phyloP scores from a whole-genome alignment of 2,113 vertebrate species.

The Platysteira castanea region DNA sequence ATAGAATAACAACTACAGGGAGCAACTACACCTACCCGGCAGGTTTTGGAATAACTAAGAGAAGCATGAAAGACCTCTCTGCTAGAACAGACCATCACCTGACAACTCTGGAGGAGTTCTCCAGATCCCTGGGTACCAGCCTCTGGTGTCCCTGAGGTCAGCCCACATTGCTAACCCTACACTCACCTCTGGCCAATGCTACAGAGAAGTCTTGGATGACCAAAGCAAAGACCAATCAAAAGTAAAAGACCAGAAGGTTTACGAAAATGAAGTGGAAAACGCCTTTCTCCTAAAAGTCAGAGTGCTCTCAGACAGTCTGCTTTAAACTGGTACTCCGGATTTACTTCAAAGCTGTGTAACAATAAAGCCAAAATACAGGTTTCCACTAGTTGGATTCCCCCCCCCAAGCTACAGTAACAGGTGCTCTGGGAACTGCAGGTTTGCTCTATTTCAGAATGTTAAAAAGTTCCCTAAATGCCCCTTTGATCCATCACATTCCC shows the following conservation, averaged over 20 bases:
- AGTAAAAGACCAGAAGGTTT: neutral
- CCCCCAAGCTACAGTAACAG: neutral
- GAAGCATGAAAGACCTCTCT: neutral
- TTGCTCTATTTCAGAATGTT: neutral
- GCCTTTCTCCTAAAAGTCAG: neutral
- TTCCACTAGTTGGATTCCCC: neutral
- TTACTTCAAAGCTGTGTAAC: neutral
- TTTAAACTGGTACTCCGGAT: neutral
- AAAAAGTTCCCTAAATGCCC: neutral
- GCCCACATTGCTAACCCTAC: neutral
- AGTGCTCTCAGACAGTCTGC: neutral
- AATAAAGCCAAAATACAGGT: neutral
- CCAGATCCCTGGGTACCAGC: neutral
- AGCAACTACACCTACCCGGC: neutral
- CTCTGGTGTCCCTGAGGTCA: fast-evolving
- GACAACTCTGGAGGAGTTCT: neutral
- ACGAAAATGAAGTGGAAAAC: neutral
- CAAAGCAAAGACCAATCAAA: neutral
- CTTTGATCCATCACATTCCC: fast-evolving
- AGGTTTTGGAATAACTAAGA: neutral
- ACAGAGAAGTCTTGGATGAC: neutral
- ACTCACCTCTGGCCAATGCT: fast-evolving
- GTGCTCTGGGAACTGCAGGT: neutral
- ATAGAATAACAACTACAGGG: no score
- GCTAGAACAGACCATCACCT: neutral